phyloP scores from a whole-genome alignment of 1,140 invertebrate species.

The Gryllus bimaculatus region DNA sequence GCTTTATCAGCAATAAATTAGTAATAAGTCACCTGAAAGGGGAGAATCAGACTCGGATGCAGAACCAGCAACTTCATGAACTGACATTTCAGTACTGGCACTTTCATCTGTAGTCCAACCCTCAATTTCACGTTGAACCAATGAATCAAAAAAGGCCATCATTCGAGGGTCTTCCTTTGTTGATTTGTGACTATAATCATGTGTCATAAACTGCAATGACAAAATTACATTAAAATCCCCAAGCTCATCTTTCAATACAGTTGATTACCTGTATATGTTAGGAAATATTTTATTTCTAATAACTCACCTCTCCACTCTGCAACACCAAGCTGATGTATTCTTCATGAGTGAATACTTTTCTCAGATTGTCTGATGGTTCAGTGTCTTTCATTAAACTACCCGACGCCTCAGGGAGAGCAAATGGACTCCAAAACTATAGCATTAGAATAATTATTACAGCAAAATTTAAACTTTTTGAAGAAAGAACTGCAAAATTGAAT shows the following conservation, averaged over 20 bases:
- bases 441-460: slow-evolving; percentile 19
- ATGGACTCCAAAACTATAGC: slow-evolving; percentile 64
- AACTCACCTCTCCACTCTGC: slow-evolving; percentile 53
- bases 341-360: slow-evolving; percentile 74
- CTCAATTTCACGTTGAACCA: slow-evolving; percentile 83
- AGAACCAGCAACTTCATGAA: slow-evolving; percentile 3
- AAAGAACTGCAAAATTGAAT: background rate
- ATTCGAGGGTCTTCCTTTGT: slow-evolving; percentile 84
- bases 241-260: background rate
- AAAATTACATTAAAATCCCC: slow-evolving; percentile 13
- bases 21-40: slow-evolving; percentile 6
- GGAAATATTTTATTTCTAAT: background rate
- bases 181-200: slow-evolving; percentile 73
- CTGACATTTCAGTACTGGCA: slow-evolving; percentile 14
- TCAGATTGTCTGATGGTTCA: slow-evolving; percentile 45
- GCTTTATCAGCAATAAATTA: background rate
- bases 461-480: background rate
- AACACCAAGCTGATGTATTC: slow-evolving; percentile 78
- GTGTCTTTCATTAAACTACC: slow-evolving; percentile 45
- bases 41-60: slow-evolving; percentile 15
- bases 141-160: slow-evolving; percentile 93
- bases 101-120: slow-evolving; percentile 39
- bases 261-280: background rate
- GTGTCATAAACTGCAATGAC: slow-evolving; percentile 52
- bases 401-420: slow-evolving; percentile 50